Percentiles rank a stretch among this genome's conserved stretches.
phyloP scores from a whole-genome alignment of 2,888 invertebrate species.

The Athrips mouffetella region DNA sequence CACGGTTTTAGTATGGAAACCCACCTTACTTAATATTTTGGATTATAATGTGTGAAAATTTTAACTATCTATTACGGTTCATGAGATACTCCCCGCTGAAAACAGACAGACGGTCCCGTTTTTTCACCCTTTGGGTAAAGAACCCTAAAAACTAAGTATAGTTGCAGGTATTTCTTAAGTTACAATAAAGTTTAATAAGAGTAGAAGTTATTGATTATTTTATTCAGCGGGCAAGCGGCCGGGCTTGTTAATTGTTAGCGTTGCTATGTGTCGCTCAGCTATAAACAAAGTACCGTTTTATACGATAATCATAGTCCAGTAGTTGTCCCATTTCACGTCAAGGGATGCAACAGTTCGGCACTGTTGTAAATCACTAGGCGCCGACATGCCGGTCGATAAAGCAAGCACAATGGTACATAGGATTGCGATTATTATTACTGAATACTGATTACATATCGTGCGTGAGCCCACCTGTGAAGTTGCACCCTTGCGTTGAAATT shows the following conservation, averaged over 20 bases:
- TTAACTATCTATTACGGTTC: too few relatives aligned
- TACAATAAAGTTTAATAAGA: constrained; percentile 3
- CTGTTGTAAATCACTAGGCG: constrained; percentile 62
- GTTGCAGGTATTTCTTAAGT: background rate
- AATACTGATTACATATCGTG: background rate
- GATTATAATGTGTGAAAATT: too few relatives aligned
- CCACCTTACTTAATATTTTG: too few relatives aligned
- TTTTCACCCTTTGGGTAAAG: too few relatives aligned
- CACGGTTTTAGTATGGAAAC: too few relatives aligned
- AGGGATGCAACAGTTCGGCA: constrained; percentile 48
- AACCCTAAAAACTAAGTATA: too few relatives aligned
- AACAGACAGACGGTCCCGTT: too few relatives aligned
- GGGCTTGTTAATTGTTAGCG: constrained; percentile 16
- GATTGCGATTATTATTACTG: constrained; percentile 18
- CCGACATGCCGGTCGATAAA: constrained; percentile 32
- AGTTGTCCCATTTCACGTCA: constrained; percentile 35
- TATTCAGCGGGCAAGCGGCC: constrained; percentile 4
- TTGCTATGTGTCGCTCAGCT: constrained; percentile 21
- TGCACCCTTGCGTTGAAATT: background rate
- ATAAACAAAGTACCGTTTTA: constrained; percentile 31
- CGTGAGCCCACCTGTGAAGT: constrained; percentile 2
- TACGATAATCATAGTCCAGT: constrained; percentile 27
- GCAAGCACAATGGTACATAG: constrained; percentile 20
- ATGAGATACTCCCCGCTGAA: too few relatives aligned
- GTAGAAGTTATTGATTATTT: constrained; percentile 1